Base-by-base conservation (phyloP, 2,888 invertebrate genomes). In the Harpagoxenus sublaevis region DNA sequence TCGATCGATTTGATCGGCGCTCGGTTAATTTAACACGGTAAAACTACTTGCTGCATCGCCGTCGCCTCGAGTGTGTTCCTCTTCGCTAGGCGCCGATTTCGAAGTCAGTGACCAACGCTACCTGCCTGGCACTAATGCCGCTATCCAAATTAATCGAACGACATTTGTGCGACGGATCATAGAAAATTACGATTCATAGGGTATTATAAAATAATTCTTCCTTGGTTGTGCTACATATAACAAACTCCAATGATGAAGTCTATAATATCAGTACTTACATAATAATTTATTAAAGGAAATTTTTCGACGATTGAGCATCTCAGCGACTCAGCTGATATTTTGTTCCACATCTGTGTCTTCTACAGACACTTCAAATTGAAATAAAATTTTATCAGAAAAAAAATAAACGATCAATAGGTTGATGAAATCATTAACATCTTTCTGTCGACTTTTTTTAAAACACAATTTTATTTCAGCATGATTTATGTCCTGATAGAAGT, bases 1-100 rank as follows among this genome's bases (percentile, higher is more conserved):
- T 92, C 91, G 91, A 93, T 93, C 92, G 91, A 93, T 93, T 93
- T 93, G 91, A 90, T 91, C 91, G 88, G 88, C 88, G 88, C 91
- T 93, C 91, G 92, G 92, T 90, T 92, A 92, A 92, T 93, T 92
- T 92, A 93, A 93, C 92, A 91, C 91, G 91, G 93, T 92, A 93
- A 93, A 93, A 93, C 92, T 90, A 85, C 83, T 83, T 66, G 71
- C 42, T 74, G 51, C 74, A 82, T 62, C 45, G 55, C 10, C 57
- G n/a, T 60, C 55, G 68, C 68, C 60, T 62, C 42, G 31, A 39
- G 23, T 66, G 53, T 65, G 55, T 60, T 71, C 66, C 55, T 57
- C 55, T 83, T 74, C 39, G 45, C 35, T 83, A 48, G 6, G n/a
- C 84, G 68, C 31, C 51, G 81, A 84, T 86, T 81, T 83, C 71